Evolutionary conservation across 1,140 invertebrate genomes (phyloP).

Genomic region (Drosophila navojoa): DNA sequence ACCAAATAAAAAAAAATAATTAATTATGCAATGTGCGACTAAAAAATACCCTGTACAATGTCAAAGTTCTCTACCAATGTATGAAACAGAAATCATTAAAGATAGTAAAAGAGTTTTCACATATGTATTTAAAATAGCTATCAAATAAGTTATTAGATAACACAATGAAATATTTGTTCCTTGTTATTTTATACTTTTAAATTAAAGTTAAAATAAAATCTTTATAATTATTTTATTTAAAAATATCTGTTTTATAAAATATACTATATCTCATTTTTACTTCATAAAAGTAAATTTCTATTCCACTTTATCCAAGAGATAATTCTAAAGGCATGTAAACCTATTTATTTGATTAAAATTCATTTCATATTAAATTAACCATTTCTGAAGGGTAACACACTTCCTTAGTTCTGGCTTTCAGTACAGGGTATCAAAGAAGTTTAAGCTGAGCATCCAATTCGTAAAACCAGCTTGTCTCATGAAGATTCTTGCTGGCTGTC

Average conservation of each 20-base stretch:
- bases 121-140: too few relatives aligned
- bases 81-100: not conserved
- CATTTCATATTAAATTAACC: too few relatives aligned
- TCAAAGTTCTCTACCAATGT: not conserved
- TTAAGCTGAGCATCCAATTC: slow-evolving; percentile 38
- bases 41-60: slow-evolving; percentile 34
- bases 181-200: too few relatives aligned
- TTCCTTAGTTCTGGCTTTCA: not conserved
- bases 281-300: not conserved
- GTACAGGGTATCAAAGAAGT: slow-evolving; percentile 24
- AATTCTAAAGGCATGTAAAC: too few relatives aligned
- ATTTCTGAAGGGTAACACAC: not conserved
- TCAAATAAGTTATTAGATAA: too few relatives aligned
- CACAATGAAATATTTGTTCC: too few relatives aligned
- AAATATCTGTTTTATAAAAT: too few relatives aligned
- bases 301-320: not conserved
- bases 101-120: too few relatives aligned
- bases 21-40: not conserved
- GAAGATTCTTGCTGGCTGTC: slow-evolving; percentile 30
- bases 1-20: slow-evolving; percentile 37
- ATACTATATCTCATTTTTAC: too few relatives aligned
- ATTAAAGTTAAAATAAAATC: too few relatives aligned
- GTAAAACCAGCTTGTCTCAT: slow-evolving; percentile 44
- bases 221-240: too few relatives aligned
- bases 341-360: too few relatives aligned